phyloP scores from a whole-genome alignment of 2,888 invertebrate genomes.

The Odontothrips loti region DNA sequence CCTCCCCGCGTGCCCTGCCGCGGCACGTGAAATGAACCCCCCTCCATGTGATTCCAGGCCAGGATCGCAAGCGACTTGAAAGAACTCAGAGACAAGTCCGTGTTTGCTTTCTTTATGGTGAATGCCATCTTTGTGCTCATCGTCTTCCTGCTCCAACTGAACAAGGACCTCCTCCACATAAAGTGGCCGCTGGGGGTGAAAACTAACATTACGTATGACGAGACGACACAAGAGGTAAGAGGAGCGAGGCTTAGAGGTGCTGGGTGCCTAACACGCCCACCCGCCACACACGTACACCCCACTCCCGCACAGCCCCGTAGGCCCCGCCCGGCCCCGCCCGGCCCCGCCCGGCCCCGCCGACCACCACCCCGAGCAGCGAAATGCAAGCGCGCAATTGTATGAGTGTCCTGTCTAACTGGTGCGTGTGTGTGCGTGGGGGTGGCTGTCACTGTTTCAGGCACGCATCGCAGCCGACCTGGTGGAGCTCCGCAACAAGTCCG shows the following conservation, averaged over 20 bases:
- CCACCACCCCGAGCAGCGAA: conserved; percentile 38
- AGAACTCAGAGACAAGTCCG: conserved; percentile 90
- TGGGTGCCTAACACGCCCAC: neutral
- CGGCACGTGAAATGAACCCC: neutral
- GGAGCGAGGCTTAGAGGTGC: neutral
- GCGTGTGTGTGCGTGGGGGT: conserved; percentile 23
- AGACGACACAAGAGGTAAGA: conserved; percentile 87
- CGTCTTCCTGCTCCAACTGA: conserved; percentile 96
- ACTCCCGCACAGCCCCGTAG: neutral
- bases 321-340: neutral
- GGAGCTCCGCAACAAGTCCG: conserved; percentile 94
- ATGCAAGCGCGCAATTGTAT: conserved; percentile 41
- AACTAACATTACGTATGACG: conserved; percentile 88
- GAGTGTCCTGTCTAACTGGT: conserved; percentile 43
- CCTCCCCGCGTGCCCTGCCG: neutral
- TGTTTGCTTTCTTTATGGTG: conserved; percentile 97
- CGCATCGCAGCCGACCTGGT: conserved; percentile 85
- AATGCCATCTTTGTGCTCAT: conserved; percentile 98
- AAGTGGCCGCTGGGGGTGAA: conserved; percentile 95
- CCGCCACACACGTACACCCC: neutral
- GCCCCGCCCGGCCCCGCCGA: neutral
- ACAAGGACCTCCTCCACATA: conserved; percentile 93
- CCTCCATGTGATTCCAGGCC: conserved; percentile 62
- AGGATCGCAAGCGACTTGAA: conserved; percentile 86
- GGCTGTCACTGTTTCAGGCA: conserved; percentile 58